Conservation (phyloP, 2,888 invertebrate species). For the Drosophila acutilabella region DNA sequence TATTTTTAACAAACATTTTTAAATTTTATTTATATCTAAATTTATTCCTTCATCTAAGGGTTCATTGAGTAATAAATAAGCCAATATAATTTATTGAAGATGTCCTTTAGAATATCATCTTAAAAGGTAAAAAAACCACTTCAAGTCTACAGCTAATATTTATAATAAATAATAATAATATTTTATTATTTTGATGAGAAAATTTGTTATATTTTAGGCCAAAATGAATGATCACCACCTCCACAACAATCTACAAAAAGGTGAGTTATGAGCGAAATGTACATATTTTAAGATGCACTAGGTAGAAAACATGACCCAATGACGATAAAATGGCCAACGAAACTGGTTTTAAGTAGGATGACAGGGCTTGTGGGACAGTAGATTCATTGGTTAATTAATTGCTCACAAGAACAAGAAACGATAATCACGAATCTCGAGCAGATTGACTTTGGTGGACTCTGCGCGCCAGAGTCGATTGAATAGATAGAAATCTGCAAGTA, state of each 20-base stretch:
- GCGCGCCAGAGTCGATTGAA: constrained; percentile 52
- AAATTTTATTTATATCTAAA: no score
- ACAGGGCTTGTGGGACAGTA: constrained; percentile 27
- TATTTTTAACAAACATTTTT: no score
- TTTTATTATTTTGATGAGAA: background rate
- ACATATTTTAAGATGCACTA: constrained; percentile 42
- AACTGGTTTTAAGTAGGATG: constrained; percentile 35
- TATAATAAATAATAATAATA: background rate
- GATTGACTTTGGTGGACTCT: constrained; percentile 63
- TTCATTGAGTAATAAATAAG: no score
- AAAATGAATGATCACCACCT: constrained; percentile 86
- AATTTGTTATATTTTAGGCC: constrained; percentile 74
- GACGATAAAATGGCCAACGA: background rate
- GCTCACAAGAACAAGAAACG: constrained; percentile 70
- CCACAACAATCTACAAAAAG: constrained; percentile 85
- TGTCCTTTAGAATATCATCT: no score
- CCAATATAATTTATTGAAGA: no score
- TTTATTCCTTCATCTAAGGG: no score
- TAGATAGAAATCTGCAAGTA: constrained; percentile 61
- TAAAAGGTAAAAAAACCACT: no score
- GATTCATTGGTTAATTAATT: constrained; percentile 70
- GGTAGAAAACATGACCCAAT: constrained; percentile 39
- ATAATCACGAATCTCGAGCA: constrained; percentile 75
- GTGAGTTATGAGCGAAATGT: constrained; percentile 67
- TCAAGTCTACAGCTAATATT: no score